Evolutionary conservation across 2,797 vertebrate genomes (phyloP).

Genomic region (Zenarchopterus dispar): DNA sequence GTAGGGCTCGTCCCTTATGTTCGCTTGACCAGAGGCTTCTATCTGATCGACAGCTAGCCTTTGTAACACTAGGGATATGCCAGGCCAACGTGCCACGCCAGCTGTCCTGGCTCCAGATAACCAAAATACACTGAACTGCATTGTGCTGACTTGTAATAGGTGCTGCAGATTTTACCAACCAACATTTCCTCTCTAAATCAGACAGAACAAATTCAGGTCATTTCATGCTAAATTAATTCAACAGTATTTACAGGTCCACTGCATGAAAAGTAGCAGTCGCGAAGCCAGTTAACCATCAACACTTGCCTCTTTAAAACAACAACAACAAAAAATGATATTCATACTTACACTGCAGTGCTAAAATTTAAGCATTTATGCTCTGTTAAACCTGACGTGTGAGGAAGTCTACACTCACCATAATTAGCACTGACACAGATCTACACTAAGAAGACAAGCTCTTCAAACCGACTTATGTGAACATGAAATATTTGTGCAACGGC

Average conservation of each 20-base stretch:
- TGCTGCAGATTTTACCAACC: not conserved
- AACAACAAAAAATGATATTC: no score
- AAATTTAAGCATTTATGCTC: no score
- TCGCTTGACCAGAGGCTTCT: constrained; percentile 40
- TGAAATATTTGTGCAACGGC: not conserved
- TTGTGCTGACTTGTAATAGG: constrained; percentile 15
- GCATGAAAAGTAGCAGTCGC: not conserved
- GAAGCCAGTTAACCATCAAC: not conserved
- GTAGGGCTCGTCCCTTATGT: constrained; percentile 52
- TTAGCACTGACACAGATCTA: no score
- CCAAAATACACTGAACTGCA: constrained; percentile 17
- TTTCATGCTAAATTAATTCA: not conserved
- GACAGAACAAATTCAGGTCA: not conserved
- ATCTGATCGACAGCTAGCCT: constrained; percentile 48
- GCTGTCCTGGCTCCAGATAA: constrained; percentile 29
- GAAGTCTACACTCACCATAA: no score
- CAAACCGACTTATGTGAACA: no score
- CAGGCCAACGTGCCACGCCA: constrained; percentile 25
- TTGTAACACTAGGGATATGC: constrained; percentile 22
- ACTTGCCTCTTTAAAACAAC: not conserved
- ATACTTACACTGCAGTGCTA: no score
- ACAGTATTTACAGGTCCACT: not conserved
- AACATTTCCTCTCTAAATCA: not conserved
- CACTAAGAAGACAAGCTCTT: no score
- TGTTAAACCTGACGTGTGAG: no score